Conservation (phyloP, 2,888 invertebrate species). For the Steinernema carpocapsae region DNA sequence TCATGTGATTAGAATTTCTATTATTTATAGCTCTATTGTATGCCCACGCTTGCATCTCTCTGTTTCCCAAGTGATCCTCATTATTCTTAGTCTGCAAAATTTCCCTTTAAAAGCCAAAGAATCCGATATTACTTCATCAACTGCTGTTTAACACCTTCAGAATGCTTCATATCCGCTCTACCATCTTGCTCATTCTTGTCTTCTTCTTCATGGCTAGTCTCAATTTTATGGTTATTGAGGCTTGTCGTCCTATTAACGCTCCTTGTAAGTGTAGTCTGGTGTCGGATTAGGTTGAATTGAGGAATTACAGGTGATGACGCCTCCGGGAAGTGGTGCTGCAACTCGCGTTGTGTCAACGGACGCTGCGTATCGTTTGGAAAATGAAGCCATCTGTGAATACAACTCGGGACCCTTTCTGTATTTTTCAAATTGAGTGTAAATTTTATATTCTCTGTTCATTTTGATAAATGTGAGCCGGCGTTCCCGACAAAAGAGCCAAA, state of each 20-base stretch:
- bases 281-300: too few species aligned
- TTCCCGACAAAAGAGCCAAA: too few species aligned
- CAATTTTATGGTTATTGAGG: neutral
- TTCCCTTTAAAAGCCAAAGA: neutral
- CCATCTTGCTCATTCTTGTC: neutral
- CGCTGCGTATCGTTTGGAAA: neutral
- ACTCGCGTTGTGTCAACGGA: constrained; percentile 15
- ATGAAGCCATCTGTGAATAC: neutral
- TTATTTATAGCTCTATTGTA: too few species aligned
- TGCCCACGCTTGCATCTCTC: too few species aligned
- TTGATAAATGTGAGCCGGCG: too few species aligned
- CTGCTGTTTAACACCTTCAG: neutral
- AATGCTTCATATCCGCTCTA: neutral
- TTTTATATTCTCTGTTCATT: too few species aligned
- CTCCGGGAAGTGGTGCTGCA: neutral
- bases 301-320: neutral
- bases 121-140: neutral
- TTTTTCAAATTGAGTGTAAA: too few species aligned
- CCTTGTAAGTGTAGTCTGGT: neutral
- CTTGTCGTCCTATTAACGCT: neutral
- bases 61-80: too few species aligned
- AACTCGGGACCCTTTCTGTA: too few species aligned
- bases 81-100: too few species aligned
- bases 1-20: too few species aligned
- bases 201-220: neutral